These are phyloP conservation scores for Gnathonemus longibarbis DNA, from an alignment of 2,113 vertebrate genomes.

Conservation along the genomic window DNA sequence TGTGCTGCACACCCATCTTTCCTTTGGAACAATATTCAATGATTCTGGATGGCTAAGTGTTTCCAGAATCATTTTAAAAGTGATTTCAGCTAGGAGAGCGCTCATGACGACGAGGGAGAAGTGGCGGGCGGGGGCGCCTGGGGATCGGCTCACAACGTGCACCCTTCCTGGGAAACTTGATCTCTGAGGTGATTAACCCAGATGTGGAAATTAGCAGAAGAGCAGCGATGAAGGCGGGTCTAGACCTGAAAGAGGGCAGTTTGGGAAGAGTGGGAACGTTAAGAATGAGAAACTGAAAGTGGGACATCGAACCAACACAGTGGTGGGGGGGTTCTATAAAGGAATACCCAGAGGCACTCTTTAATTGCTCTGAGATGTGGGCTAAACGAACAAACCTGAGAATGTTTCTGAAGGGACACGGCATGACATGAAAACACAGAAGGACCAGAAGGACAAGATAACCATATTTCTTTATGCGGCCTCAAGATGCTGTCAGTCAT, in stretches of 20 bases:
- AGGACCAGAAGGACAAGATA: conserved; percentile 20
- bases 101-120: background rate
- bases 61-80: background rate
- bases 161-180: conserved; percentile 45
- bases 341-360: conserved; percentile 48
- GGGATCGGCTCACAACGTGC: conserved; percentile 13
- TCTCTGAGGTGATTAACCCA: conserved; percentile 71
- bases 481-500: background rate
- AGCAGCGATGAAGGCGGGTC: conserved; percentile 54
- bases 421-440: conserved; percentile 6
- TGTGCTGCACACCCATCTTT: background rate
- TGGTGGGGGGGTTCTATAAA: conserved; percentile 54
- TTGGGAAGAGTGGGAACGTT: conserved; percentile 47
- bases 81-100: background rate
- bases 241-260: conserved; percentile 58
- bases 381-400: conserved; percentile 36
- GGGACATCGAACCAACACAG: conserved; percentile 51
- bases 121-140: background rate
- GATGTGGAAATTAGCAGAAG: conserved; percentile 64
- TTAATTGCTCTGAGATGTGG: conserved; percentile 41
- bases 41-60: background rate
- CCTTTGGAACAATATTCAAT: background rate
- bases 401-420: conserved; percentile 37
- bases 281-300: conserved; percentile 56
- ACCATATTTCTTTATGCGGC: background rate